Conservation (phyloP, 2,113 vertebrate species). For the Leptocoma aspasia region DNA sequence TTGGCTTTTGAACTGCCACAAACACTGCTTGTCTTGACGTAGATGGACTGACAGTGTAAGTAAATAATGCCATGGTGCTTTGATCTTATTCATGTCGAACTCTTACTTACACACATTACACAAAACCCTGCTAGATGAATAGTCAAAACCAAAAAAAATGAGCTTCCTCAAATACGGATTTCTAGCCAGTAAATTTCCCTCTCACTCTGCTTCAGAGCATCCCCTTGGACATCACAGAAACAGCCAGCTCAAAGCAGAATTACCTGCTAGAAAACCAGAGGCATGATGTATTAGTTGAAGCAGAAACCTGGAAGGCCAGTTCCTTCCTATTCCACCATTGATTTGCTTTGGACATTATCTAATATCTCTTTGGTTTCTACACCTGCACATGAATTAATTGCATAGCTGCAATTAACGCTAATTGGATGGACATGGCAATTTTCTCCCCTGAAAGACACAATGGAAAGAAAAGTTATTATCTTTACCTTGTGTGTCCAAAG, state of each 20-base stretch:
- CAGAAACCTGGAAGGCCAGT: neutral
- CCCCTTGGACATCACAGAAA: neutral
- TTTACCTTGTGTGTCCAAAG: neutral
- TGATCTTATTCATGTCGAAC: neutral
- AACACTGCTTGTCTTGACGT: neutral
- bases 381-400: neutral
- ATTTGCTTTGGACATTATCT: neutral
- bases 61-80: conserved; percentile 18
- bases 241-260: neutral
- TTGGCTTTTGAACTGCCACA: conserved; percentile 10
- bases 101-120: neutral
- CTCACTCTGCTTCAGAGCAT: neutral
- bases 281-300: rapidly evolving
- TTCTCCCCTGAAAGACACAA: neutral
- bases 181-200: neutral
- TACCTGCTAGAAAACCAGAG: neutral
- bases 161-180: neutral
- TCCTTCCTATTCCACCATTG: neutral
- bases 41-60: conserved; percentile 11
- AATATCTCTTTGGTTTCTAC: neutral
- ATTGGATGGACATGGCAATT: neutral
- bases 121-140: neutral
- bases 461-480: neutral
- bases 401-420: neutral
- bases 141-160: neutral